phyloP scores from a whole-genome alignment of 1,140 invertebrate species.

The Choristoneura fumiferana region DNA sequence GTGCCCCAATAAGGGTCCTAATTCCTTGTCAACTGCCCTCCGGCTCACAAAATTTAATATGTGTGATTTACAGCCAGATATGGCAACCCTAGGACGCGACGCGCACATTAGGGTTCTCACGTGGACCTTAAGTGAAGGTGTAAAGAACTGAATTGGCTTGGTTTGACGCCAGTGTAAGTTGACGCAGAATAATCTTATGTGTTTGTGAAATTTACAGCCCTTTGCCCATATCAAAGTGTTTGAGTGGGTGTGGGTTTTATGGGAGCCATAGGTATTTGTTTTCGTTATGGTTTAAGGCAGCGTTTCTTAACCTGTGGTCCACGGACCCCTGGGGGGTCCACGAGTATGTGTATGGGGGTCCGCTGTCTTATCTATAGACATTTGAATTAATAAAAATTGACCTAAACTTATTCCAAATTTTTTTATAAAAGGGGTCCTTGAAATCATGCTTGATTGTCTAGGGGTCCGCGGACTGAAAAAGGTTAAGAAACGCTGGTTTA shows the following conservation, averaged over 20 bases:
- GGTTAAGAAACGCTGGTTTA: too few species aligned
- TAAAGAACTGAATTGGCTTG: background rate
- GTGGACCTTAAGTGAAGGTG: background rate
- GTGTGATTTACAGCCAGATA: slow-evolving; percentile 6
- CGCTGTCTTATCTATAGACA: too few species aligned
- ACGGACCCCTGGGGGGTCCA: too few species aligned
- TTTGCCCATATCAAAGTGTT: slow-evolving; percentile 4
- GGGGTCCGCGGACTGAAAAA: too few species aligned
- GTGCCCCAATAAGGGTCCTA: slow-evolving; percentile 7
- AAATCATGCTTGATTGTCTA: too few species aligned
- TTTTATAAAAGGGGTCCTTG: too few species aligned
- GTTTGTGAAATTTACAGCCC: slow-evolving; percentile 1
- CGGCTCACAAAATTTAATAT: slow-evolving; percentile 14
- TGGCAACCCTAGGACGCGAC: background rate
- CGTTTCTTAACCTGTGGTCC: too few species aligned
- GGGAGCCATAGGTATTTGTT: background rate
- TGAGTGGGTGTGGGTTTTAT: slow-evolving; percentile 4
- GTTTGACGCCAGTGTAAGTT: background rate
- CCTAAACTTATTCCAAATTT: background rate
- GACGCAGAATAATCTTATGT: background rate
- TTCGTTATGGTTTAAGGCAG: background rate
- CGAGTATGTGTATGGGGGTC: too few species aligned
- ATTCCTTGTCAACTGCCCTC: slow-evolving; percentile 11
- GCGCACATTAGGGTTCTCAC: background rate
- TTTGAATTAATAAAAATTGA: too few species aligned